Percentiles rank a stretch among this genome's conserved stretches.
phyloP scores from a whole-genome alignment of 2,113 vertebrate genomes.

The Chrysochloris asiatica region DNA sequence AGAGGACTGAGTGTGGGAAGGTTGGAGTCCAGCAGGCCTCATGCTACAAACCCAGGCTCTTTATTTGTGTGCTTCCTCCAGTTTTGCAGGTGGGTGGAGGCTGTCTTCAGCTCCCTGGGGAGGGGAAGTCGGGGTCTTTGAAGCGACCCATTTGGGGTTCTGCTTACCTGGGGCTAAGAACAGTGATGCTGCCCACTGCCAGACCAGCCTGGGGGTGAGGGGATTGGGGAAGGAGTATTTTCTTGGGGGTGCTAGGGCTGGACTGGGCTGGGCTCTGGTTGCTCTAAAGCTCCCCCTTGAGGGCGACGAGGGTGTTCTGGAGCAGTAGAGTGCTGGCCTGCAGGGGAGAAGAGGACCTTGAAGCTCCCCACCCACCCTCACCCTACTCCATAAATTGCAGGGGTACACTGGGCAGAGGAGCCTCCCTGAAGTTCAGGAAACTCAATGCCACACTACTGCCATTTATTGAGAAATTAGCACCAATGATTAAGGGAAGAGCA shows the following conservation, averaged over 20 bases:
- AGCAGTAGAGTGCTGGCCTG: slow-evolving; percentile 67
- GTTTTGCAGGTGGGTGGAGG: neutral
- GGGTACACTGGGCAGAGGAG: too few relatives aligned
- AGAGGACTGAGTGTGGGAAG: neutral
- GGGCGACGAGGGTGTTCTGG: slow-evolving; percentile 34
- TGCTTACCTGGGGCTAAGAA: neutral
- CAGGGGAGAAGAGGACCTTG: neutral
- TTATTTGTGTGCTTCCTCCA: too few relatives aligned
- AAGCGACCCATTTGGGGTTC: neutral
- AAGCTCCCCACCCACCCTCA: neutral
- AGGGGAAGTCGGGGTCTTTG: neutral
- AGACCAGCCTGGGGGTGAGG: neutral
- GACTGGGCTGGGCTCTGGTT: neutral
- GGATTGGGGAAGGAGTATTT: neutral
- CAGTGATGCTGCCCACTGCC: too few relatives aligned
- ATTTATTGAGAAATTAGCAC: too few relatives aligned
- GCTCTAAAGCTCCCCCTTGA: slow-evolving; percentile 53
- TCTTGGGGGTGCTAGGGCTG: too few relatives aligned
- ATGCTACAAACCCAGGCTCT: neutral
- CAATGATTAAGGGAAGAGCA: neutral
- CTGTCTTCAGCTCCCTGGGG: neutral
- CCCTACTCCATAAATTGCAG: too few relatives aligned
- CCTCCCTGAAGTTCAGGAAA: too few relatives aligned
- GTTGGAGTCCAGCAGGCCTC: neutral
- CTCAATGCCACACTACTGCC: too few relatives aligned